A percentile compares a stretch with the other conserved stretches of the same genome.
Conservation (phyloP, 2,113 vertebrate genomes). For the Vombatus ursinus region DNA sequence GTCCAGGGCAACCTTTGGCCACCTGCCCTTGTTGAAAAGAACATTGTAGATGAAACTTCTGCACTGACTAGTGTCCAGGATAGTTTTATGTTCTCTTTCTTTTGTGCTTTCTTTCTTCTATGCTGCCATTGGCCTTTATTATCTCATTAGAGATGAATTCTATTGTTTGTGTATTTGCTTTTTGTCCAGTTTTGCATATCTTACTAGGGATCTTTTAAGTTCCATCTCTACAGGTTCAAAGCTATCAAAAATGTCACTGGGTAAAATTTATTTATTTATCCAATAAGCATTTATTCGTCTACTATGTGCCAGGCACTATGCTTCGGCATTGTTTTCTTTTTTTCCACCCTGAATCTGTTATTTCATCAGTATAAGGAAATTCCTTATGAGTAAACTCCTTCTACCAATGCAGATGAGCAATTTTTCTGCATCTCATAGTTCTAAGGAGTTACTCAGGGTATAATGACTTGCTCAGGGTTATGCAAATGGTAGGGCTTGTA, state of each 20-base stretch:
- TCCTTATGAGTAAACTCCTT: not conserved
- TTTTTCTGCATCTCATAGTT: not conserved
- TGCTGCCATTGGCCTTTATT: not conserved
- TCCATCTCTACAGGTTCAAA: not conserved
- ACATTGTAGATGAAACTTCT: not conserved
- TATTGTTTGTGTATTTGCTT: not conserved
- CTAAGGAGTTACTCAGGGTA: not conserved
- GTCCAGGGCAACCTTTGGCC: not conserved
- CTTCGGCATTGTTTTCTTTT: not conserved
- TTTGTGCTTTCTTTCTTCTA: not conserved
- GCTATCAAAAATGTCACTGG: not conserved
- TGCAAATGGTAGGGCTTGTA: not conserved
- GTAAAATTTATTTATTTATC: not conserved
- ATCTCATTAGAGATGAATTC: not conserved
- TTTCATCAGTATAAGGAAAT: not conserved
- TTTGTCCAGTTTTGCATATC: not conserved
- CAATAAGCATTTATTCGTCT: not conserved
- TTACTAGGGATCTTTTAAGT: not conserved
- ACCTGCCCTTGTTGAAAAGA: not conserved
- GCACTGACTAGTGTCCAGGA: not conserved
- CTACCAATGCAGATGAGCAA: not conserved
- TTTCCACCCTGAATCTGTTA: not conserved
- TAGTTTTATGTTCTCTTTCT: not conserved
- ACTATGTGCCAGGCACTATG: not conserved
- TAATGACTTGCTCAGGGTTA: not conserved